Evolutionary conservation across 2,888 invertebrate genomes (phyloP).

Genomic region (Danaus chrysippus): DNA sequence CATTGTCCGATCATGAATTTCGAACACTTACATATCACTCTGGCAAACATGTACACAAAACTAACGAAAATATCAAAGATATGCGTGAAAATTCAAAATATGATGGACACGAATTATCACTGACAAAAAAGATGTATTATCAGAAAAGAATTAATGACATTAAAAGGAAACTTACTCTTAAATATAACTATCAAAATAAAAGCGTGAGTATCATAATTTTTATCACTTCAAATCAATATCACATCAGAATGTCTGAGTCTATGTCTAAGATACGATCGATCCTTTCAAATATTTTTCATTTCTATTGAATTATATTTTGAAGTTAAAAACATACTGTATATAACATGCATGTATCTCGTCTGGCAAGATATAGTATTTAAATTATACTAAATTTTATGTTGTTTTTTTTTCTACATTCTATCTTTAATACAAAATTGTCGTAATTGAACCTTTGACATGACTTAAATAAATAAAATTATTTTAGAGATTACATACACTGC

Average conservation of each 20-base stretch:
- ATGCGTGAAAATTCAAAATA: background rate
- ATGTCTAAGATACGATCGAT: no score
- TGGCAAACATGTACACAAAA: background rate
- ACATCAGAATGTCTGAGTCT: background rate
- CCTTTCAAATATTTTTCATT: no score
- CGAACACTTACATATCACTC: background rate
- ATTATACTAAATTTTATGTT: no score
- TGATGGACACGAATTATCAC: slow-evolving; percentile 19
- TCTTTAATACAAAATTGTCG: no score
- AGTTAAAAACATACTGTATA: no score
- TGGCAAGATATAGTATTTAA: no score
- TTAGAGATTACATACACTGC: no score
- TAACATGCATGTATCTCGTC: no score
- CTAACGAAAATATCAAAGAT: background rate
- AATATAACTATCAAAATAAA: background rate
- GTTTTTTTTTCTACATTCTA: no score
- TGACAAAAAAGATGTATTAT: slow-evolving; percentile 19
- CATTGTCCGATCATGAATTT: background rate
- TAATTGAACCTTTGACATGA: no score
- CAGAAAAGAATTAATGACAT: background rate
- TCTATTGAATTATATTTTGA: no score
- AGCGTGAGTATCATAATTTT: background rate
- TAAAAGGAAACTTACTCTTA: background rate
- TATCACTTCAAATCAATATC: background rate
- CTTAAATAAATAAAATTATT: no score